Conservation (phyloP, 2,888 invertebrate genomes). For the Nomada ruficornis region DNA sequence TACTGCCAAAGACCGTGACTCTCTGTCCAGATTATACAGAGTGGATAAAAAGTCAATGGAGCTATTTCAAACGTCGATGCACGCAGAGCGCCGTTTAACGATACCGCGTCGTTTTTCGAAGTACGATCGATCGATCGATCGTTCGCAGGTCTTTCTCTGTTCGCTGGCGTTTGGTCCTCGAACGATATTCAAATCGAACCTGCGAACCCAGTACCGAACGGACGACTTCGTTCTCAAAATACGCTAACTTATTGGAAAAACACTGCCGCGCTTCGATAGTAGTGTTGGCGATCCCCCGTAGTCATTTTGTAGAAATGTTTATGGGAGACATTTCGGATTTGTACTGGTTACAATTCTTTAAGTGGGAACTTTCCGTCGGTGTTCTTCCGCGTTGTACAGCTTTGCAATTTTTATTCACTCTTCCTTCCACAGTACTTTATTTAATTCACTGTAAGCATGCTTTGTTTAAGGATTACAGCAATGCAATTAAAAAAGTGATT, state of each 20-base stretch:
- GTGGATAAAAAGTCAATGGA: constrained; percentile 57
- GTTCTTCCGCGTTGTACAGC: too few species aligned
- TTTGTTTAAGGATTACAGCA: too few species aligned
- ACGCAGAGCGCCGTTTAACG: constrained; percentile 56
- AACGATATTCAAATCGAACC: constrained; percentile 45
- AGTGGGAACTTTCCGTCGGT: too few species aligned
- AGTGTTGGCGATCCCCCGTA: not conserved
- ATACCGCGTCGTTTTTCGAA: constrained; percentile 53
- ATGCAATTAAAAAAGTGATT: too few species aligned
- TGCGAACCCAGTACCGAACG: constrained; percentile 18
- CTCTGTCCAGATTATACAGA: constrained; percentile 54
- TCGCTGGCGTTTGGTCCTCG: constrained; percentile 2
- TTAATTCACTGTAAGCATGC: not conserved
- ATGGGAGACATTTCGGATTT: not conserved
- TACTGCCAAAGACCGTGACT: constrained; percentile 62
- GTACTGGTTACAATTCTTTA: not conserved
- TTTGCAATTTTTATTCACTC: not conserved
- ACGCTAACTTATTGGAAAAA: constrained; percentile 28
- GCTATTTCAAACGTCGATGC: constrained; percentile 54
- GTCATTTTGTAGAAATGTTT: not conserved
- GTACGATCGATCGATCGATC: constrained; percentile 33
- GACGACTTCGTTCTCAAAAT: constrained; percentile 38
- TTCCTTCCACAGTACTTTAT: not conserved
- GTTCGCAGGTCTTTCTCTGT: constrained; percentile 16
- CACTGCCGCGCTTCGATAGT: not conserved